Conservation (phyloP, 2,888 invertebrate genomes). For the Rotaria socialis region DNA sequence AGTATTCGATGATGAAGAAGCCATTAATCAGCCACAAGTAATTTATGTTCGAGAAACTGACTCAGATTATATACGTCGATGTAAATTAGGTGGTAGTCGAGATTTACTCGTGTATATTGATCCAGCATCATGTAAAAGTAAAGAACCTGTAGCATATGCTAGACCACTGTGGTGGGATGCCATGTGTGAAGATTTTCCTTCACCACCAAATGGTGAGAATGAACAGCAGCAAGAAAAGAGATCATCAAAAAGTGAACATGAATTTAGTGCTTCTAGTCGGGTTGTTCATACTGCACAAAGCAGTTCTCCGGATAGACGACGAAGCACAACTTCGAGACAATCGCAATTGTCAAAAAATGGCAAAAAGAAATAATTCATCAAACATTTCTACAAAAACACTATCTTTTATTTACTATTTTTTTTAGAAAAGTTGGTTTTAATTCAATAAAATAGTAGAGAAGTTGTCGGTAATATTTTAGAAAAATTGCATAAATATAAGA, state of each 20-base stretch:
- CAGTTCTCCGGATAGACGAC: not conserved
- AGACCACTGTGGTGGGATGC: constrained; percentile 13
- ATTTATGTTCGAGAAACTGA: not conserved
- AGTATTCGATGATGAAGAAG: not conserved
- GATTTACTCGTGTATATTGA: not conserved
- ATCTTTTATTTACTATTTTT: too few species aligned
- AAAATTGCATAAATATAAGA: too few species aligned
- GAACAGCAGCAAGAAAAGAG: too few species aligned
- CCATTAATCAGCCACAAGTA: not conserved
- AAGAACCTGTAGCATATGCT: constrained; percentile 10
- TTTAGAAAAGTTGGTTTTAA: too few species aligned
- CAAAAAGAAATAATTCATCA: not conserved
- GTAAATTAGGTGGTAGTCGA: not conserved
- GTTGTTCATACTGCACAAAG: not conserved
- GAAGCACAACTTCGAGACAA: not conserved
- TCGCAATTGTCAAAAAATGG: not conserved
- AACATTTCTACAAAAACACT: too few species aligned
- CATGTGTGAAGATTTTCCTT: not conserved
- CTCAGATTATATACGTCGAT: not conserved
- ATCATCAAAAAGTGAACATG: not conserved
- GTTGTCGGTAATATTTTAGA: too few species aligned
- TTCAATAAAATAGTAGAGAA: too few species aligned
- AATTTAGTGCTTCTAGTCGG: not conserved
- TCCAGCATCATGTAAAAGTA: constrained; percentile 10
- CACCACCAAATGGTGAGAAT: too few species aligned